phyloP scores from a whole-genome alignment of 2,113 vertebrate genomes.

The Nymphicus hollandicus region DNA sequence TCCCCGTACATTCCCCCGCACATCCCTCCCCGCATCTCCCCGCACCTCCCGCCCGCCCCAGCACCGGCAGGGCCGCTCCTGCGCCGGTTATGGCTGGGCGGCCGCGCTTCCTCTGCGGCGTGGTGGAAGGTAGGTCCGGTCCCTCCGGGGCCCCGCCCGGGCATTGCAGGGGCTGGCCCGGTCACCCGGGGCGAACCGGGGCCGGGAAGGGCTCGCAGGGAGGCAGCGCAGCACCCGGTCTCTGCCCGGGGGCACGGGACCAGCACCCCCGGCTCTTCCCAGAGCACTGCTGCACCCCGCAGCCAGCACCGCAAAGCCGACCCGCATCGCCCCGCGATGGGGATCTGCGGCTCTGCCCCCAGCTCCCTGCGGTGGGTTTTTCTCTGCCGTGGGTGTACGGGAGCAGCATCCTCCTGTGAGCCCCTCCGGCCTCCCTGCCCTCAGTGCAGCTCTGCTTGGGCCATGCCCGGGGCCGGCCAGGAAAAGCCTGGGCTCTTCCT shows the following conservation, averaged over 20 bases:
- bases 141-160: neutral
- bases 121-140: conserved; percentile 83
- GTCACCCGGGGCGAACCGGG: neutral
- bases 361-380: neutral
- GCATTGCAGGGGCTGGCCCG: neutral
- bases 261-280: neutral
- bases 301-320: neutral
- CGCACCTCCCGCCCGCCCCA: neutral
- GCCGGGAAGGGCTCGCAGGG: neutral
- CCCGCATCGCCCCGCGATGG: too few relatives aligned
- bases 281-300: neutral
- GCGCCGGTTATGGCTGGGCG: conserved; percentile 70
- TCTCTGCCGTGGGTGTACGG: neutral
- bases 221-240: neutral
- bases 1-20: neutral
- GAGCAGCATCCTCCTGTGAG: neutral
- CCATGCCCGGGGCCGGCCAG: neutral
- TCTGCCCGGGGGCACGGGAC: neutral
- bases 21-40: neutral
- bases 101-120: conserved; percentile 79
- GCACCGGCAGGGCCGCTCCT: neutral
- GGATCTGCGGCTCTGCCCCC: neutral
- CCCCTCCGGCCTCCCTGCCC: neutral
- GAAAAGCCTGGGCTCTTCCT: too few relatives aligned
- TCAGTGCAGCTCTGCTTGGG: neutral